Evolutionary conservation across 2,888 invertebrate genomes (phyloP).

Genomic region (Labia minor): DNA sequence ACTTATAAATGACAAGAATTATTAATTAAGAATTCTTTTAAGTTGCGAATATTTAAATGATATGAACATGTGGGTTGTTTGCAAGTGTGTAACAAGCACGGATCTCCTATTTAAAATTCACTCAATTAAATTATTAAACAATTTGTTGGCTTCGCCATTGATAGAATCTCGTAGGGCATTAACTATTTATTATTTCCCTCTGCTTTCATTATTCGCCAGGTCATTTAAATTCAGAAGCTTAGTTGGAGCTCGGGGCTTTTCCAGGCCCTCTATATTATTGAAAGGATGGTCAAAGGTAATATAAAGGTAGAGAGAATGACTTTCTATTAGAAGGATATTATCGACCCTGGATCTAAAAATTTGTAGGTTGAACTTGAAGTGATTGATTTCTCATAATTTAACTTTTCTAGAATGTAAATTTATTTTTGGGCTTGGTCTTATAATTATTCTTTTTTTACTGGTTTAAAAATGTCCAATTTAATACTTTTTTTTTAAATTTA

Average conservation of each 20-base stretch:
- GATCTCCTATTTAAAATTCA: too few relatives aligned
- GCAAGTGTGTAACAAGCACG: too few relatives aligned
- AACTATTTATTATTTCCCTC: neutral
- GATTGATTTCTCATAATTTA: neutral
- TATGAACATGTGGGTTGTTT: too few relatives aligned
- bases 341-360: neutral
- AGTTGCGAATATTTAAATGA: too few relatives aligned
- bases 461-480: too few relatives aligned
- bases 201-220: slow-evolving; percentile 6
- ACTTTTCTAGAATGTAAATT: too few relatives aligned
- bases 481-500: too few relatives aligned
- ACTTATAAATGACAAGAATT: too few relatives aligned
- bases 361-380: neutral
- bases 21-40: too few relatives aligned
- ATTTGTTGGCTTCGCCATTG: neutral
- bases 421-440: too few relatives aligned
- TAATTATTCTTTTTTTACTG: too few relatives aligned
- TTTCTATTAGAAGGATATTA: neutral
- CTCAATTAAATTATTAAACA: neutral
- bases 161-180: neutral
- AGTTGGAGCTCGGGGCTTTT: neutral
- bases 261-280: neutral
- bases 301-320: too few relatives aligned
- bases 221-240: neutral
- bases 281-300: neutral